Conservation (phyloP, 2,113 vertebrate genomes). For the Petaurus breviceps region DNA sequence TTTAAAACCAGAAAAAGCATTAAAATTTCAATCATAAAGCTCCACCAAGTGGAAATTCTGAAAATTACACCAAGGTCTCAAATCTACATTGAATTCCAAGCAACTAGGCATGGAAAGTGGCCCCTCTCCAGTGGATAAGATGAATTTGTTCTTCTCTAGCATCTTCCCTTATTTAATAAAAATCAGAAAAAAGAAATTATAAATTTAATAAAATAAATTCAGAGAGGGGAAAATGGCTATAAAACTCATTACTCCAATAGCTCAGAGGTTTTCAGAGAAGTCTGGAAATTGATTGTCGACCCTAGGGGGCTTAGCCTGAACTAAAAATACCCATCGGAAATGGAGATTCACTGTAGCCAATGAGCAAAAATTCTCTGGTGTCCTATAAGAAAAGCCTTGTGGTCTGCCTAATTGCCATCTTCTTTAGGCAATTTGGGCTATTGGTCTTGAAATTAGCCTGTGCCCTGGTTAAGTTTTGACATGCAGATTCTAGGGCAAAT, state of each 20-base stretch:
- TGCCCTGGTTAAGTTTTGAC: conserved; percentile 71
- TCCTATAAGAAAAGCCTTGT: conserved; percentile 56
- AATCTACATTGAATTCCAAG: neutral
- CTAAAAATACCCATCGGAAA: conserved; percentile 28
- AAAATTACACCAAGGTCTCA: conserved; percentile 78
- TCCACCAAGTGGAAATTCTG: conserved; percentile 86
- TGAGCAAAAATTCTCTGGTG: conserved; percentile 3
- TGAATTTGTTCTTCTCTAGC: conserved; percentile 15
- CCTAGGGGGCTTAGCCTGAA: neutral
- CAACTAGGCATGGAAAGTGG: neutral
- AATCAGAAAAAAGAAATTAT: neutral
- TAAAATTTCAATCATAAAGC: conserved; percentile 88
- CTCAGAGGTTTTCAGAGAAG: neutral
- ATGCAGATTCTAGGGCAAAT: conserved; percentile 65
- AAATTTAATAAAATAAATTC: conserved; percentile 37
- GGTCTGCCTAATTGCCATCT: conserved; percentile 65
- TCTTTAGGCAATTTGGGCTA: conserved; percentile 64
- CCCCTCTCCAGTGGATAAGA: neutral
- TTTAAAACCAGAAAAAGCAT: conserved; percentile 61
- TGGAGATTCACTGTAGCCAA: conserved; percentile 27
- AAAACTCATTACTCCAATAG: conserved; percentile 14
- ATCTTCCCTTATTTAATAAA: conserved; percentile 40
- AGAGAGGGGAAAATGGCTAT: neutral
- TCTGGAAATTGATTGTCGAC: conserved; percentile 29
- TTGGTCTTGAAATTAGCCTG: conserved; percentile 75